Evolutionary conservation across 2,113 vertebrate genomes (phyloP).

Genomic region (Scartelaos histophorus): DNA sequence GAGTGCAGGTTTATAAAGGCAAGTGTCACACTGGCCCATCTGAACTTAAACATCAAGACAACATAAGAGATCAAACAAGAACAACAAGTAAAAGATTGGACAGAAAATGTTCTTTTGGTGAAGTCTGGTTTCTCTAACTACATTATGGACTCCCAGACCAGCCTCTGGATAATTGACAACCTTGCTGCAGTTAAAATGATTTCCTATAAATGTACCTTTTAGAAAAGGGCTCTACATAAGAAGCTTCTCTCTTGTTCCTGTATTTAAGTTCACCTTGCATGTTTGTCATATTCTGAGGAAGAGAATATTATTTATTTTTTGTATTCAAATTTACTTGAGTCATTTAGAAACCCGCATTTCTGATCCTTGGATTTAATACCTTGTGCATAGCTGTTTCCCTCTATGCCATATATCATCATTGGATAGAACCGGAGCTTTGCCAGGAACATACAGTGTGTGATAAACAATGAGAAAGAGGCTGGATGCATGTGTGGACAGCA

Average conservation of each 20-base stretch:
- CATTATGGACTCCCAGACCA: conserved; percentile 39
- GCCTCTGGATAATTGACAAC: conserved; percentile 37
- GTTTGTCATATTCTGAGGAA: neutral
- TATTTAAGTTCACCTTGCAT: conserved; percentile 1
- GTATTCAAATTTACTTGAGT: neutral
- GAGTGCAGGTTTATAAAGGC: conserved; percentile 24
- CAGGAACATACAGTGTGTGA: conserved; percentile 13
- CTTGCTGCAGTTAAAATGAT: conserved; percentile 38
- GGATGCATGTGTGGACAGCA: conserved; percentile 21
- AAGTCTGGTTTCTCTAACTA: conserved; percentile 23
- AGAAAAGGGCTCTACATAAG: conserved; percentile 4
- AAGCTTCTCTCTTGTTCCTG: conserved; percentile 15
- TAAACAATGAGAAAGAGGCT: conserved; percentile 10
- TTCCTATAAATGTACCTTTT: conserved; percentile 25
- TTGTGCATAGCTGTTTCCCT: conserved; percentile 12
- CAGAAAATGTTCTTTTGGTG: conserved; percentile 21
- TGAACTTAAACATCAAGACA: neutral
- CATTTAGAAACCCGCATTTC: neutral
- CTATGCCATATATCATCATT: conserved; percentile 20
- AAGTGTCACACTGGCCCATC: conserved; percentile 22
- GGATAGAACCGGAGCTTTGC: conserved; percentile 10
- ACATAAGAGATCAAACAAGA: neutral
- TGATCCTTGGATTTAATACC: neutral
- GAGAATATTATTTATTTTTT: conserved; percentile 3
- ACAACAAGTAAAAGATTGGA: conserved; percentile 1